phyloP scores from a whole-genome alignment of 2,113 vertebrate genomes.

The Mustela lutreola region DNA sequence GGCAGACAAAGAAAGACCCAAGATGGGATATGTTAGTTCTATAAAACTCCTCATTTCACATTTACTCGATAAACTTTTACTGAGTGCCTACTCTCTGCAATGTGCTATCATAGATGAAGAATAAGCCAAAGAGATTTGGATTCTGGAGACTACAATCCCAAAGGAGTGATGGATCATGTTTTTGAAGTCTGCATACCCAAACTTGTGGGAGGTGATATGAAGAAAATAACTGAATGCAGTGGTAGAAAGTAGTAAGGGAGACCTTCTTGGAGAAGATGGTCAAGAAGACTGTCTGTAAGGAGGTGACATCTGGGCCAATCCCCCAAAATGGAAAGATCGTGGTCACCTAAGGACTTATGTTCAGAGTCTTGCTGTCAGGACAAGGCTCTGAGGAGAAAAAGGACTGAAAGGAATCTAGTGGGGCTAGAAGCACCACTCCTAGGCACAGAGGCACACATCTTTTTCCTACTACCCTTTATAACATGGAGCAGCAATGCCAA shows the following conservation, averaged over 20 bases:
- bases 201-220: neutral
- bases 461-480: neutral
- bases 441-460: neutral
- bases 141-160: neutral
- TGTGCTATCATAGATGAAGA: neutral
- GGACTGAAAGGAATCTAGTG: neutral
- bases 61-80: neutral
- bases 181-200: neutral
- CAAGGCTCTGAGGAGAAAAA: neutral
- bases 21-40: neutral
- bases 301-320: neutral
- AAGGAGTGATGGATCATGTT: neutral
- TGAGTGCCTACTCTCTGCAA: neutral
- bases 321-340: neutral
- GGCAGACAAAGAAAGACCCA: neutral
- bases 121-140: neutral
- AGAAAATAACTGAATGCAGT: neutral
- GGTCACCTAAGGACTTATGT: neutral
- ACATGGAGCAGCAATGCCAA: rapidly evolving
- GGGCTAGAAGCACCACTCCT: neutral
- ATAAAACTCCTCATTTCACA: neutral
- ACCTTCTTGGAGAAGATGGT: neutral
- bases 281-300: neutral
- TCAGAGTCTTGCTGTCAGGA: neutral
- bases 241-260: neutral